Percentiles rank a stretch among this genome's conserved stretches.
phyloP scores from a whole-genome alignment of 1,140 invertebrate genomes.

The Magallana angulata region DNA sequence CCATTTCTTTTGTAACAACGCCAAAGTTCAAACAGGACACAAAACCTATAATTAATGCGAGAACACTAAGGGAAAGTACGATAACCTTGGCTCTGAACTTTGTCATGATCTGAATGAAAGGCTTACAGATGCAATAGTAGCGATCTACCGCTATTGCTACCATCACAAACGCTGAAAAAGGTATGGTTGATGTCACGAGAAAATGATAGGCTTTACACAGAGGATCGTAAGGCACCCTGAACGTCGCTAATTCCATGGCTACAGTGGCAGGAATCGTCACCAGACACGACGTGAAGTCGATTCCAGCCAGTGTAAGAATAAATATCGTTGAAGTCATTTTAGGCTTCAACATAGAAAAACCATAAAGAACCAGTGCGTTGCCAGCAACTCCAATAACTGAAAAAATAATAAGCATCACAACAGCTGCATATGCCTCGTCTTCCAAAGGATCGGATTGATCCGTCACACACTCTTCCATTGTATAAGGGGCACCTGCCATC shows the following conservation, averaged over 20 bases:
- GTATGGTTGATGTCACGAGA: constrained; percentile 66
- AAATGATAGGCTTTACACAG: constrained; percentile 73
- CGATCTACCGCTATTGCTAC: constrained; percentile 72
- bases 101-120: constrained; percentile 68
- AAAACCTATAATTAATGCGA: constrained; percentile 64
- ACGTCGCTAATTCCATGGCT: constrained; percentile 62
- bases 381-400: constrained; percentile 69
- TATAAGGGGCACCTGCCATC: neutral
- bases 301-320: constrained; percentile 69
- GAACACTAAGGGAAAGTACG: constrained; percentile 54
- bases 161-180: constrained; percentile 72
- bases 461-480: neutral
- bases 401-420: constrained; percentile 54
- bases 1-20: neutral
- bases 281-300: constrained; percentile 66
- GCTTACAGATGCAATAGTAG: constrained; percentile 73
- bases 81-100: constrained; percentile 64
- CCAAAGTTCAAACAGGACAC: constrained; percentile 64
- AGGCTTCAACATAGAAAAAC: constrained; percentile 67
- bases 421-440: neutral
- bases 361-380: constrained; percentile 72
- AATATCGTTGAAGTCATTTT: constrained; percentile 70
- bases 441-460: neutral
- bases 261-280: constrained; percentile 67
- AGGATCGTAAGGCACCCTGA: constrained; percentile 55